Base-by-base conservation (phyloP, 2,888 invertebrate species). In the Apotomis capreana region DNA sequence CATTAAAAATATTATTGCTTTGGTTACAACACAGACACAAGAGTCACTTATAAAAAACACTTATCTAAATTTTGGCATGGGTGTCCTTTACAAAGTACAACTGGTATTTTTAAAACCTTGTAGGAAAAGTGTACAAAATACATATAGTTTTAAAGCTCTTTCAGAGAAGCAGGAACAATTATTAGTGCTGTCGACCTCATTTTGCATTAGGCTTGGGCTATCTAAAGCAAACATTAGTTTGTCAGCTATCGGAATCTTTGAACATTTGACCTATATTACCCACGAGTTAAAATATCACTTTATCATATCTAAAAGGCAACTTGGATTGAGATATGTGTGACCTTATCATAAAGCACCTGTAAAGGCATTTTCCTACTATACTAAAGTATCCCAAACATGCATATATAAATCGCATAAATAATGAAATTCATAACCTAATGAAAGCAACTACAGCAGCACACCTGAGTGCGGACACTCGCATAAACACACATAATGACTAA, bases 291-390 rank as follows among this genome's bases (percentile, higher is more conserved):
- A 86, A 89, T 88, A 89, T 90, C 87, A 90, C 89, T 89, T 86
- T 88, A 91, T 89, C 89, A 89, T 91, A 90, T 91, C 89, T 91
- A 91, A 88, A 93, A 94, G 93, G 93, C 94, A 93, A 92, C 92
- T 88, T 89, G 88, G 87, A 86, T 90, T 84, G 83, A 91, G 92
- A 93, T 92, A 92, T 92, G 90, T 89, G 87, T 88, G 84, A 89
- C 84, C 84, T 87, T 88, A 90, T 83, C 85, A 82, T 91, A 92
- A 81, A 92, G 94, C 94, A 94, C 94, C 94, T 90, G 84, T 81
- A 80, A 87, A 90, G 88, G 90, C 87, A 88, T 89, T 89, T 87
- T 81, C 80, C 87, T 88, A 88, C 83, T 83, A 86, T 76, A 82
- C 84, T 87, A 87, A 81, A 80, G 81, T 86, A 87, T 84, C 86